Conservation (phyloP, 2,888 invertebrate genomes). For the Eugnorisma glareosa region DNA sequence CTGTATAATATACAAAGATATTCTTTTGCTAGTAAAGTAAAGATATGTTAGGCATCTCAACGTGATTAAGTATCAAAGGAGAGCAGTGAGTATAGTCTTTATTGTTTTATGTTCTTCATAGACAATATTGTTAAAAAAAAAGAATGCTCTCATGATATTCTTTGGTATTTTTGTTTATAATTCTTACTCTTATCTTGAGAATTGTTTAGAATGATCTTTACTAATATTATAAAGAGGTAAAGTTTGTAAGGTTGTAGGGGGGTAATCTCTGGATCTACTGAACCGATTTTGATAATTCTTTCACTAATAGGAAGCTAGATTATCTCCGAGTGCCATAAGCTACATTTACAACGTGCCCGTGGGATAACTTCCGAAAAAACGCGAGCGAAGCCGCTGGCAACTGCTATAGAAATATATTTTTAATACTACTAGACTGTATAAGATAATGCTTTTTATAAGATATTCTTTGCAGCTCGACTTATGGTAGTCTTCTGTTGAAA, state of each 20-base stretch:
- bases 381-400: no score
- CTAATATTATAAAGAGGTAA: no score
- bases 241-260: no score
- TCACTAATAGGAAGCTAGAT: no score
- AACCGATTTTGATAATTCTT: no score
- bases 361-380: no score
- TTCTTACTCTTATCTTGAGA: neutral
- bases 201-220: neutral
- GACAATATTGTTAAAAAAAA: conserved; percentile 21
- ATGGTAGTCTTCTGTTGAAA: neutral
- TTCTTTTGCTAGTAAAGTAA: conserved; percentile 9
- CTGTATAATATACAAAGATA: conserved; percentile 8
- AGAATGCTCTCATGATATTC: neutral
- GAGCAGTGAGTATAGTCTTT: conserved; percentile 3
- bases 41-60: conserved; percentile 16
- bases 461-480: neutral
- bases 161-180: neutral
- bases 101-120: conserved; percentile 16
- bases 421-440: no score
- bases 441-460: neutral
- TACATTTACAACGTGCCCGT: no score
- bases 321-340: no score
- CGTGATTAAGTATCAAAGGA: conserved; percentile 35
- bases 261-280: no score
- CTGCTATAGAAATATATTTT: no score